Evolutionary conservation across 2,113 vertebrate species (phyloP).

Genomic region (Meles meles): DNA sequence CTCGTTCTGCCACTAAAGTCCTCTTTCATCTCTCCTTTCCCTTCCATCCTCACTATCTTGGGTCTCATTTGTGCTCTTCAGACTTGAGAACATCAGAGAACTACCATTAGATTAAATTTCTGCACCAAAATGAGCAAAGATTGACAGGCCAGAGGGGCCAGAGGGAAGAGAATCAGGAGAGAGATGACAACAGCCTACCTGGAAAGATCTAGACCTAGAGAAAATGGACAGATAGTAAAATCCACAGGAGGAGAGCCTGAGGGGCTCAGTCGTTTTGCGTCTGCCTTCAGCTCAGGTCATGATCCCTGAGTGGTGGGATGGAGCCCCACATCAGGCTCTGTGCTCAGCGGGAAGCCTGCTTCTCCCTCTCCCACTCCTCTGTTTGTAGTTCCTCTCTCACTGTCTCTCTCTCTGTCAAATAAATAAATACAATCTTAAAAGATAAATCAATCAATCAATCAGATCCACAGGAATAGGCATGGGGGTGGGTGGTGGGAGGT

Average conservation of each 20-base stretch:
- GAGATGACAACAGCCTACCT: neutral
- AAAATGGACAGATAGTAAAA: neutral
- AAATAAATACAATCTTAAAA: too few relatives aligned
- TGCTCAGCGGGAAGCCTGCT: too few relatives aligned
- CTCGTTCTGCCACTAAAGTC: neutral
- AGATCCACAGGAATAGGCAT: neutral
- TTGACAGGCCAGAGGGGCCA: neutral
- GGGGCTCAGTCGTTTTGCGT: too few relatives aligned
- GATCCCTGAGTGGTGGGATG: too few relatives aligned
- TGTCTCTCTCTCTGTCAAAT: too few relatives aligned
- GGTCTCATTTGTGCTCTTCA: neutral
- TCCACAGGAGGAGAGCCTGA: neutral
- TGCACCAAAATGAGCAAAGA: neutral
- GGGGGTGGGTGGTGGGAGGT: accelerated
- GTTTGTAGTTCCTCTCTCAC: too few relatives aligned
- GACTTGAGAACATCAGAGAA: neutral
- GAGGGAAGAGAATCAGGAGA: neutral
- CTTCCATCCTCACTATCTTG: neutral
- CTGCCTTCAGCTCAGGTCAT: too few relatives aligned
- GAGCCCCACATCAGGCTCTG: too few relatives aligned
- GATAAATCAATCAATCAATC: too few relatives aligned
- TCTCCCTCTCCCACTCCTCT: too few relatives aligned
- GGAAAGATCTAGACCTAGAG: neutral
- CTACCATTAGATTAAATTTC: neutral
- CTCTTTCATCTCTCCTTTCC: neutral